phyloP scores from a whole-genome alignment of 2,888 invertebrate genomes.

The Meghimatium bilineatum region DNA sequence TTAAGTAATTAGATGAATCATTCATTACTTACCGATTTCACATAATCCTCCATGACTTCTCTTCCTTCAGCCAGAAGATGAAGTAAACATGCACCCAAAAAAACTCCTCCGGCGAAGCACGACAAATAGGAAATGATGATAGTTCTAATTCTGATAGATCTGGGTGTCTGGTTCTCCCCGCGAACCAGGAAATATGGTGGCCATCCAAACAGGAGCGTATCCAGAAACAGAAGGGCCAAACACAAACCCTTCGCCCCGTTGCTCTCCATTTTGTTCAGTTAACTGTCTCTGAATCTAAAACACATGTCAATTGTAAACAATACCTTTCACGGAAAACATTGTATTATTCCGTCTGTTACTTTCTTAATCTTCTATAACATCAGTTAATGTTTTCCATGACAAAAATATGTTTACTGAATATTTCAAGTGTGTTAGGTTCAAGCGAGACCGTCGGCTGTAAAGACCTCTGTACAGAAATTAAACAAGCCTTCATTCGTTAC shows the following conservation, averaged over 20 bases:
- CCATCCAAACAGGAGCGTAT: constrained; percentile 36
- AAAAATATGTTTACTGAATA: too few species aligned
- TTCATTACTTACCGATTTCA: neutral
- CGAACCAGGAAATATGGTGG: constrained; percentile 41
- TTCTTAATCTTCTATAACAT: too few species aligned
- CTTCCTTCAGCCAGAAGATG: constrained; percentile 75
- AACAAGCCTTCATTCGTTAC: too few species aligned
- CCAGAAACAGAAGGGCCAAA: constrained; percentile 29
- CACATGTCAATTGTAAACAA: neutral
- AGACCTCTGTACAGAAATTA: too few species aligned
- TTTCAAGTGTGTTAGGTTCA: too few species aligned
- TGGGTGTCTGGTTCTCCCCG: neutral
- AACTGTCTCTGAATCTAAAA: neutral
- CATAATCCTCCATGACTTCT: constrained; percentile 63
- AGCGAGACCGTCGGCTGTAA: too few species aligned
- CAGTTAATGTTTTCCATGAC: too few species aligned
- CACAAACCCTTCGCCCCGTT: constrained; percentile 27
- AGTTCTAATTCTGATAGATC: neutral
- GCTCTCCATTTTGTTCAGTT: constrained; percentile 10
- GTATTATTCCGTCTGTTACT: too few species aligned
- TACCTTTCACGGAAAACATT: too few species aligned
- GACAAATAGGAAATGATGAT: constrained; percentile 54
- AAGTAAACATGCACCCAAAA: constrained; percentile 76
- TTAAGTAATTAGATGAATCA: neutral
- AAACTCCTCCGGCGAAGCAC: constrained; percentile 77